Base-by-base conservation (phyloP, 2,797 vertebrate genomes). In the Sebastiscus tertius region DNA sequence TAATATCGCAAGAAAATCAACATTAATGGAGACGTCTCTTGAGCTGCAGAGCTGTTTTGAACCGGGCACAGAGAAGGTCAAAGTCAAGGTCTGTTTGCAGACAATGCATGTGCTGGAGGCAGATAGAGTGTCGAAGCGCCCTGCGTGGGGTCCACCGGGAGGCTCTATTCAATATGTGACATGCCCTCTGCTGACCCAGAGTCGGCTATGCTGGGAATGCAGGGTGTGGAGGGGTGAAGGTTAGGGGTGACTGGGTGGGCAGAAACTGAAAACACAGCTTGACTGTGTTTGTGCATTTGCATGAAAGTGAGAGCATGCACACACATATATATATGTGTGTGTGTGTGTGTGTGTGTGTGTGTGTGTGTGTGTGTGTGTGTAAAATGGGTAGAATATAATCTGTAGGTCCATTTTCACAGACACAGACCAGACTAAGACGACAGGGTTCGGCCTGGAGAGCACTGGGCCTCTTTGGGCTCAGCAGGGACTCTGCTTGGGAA, bases 381-480 rank as follows among this genome's bases (percentile, higher is more conserved):
- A 11, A 33, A 64, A 75, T n/a, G 3, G 26, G 42, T 64, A 14
- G 12, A 56, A 22, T 27, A 13, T 26, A 16, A 63, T 63, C 39
- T 34, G 7, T n/a, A 2, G 10, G 31, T 55, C 14, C 14, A 27
- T 27, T 82, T 42, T 27, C 61, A 63, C 65, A 88, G 89, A 88
- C 85, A 82, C 83, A 77, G 86, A 88, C 76, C 79, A 90, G 86
- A 90, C 91, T 84, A 56, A 85, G 87, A 79, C 81, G 80, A 58
- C 83, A 88, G 86, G 92, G 92, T 89, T 83, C 77, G 80, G 75
- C 70, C 80, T 83, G 82, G 67, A 88, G 85, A 90, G 77, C 83
- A 72, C 77, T 88, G 94, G 94, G 95, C 94, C 94, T 93, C 95
- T 93, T 89, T 85, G 78, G 85, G 54, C 94, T 83, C 94, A 94